A percentile compares a stretch with the other conserved stretches of the same genome.
phyloP scores from a whole-genome alignment of 2,888 invertebrate genomes.

The Chalcis sispes region DNA sequence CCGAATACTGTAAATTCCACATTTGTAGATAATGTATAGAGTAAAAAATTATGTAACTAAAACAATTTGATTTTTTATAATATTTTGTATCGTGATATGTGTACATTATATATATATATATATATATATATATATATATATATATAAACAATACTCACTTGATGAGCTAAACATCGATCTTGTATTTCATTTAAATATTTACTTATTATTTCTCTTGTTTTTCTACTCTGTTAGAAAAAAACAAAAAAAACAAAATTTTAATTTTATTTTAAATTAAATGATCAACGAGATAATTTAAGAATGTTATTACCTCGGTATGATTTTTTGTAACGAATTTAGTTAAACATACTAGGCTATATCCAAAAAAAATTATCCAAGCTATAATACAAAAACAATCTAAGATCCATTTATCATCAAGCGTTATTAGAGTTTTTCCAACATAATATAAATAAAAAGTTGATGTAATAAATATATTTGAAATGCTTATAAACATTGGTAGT shows the following conservation, averaged over 20 bases:
- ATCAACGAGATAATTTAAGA: neutral
- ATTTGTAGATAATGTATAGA: neutral
- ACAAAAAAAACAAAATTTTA: neutral
- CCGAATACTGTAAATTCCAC: conserved; percentile 5
- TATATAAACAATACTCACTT: too few relatives aligned
- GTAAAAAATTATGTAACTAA: neutral
- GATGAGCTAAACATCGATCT: neutral
- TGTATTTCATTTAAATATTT: neutral
- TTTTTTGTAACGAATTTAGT: neutral
- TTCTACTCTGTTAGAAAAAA: too few relatives aligned
- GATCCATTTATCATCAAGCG: neutral
- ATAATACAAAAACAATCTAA: too few relatives aligned
- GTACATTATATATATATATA: too few relatives aligned
- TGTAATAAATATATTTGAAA: neutral
- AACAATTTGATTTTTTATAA: neutral
- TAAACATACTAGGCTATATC: neutral
- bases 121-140: too few relatives aligned
- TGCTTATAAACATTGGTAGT: neutral
- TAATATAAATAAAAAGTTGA: neutral
- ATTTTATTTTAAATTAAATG: neutral
- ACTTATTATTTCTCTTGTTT: neutral
- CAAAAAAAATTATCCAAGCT: neutral
- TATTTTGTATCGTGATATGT: neutral
- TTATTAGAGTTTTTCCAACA: neutral
- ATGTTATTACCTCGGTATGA: neutral